Base-by-base conservation (phyloP, 2,888 invertebrate species). In the Nudaria mundana region DNA sequence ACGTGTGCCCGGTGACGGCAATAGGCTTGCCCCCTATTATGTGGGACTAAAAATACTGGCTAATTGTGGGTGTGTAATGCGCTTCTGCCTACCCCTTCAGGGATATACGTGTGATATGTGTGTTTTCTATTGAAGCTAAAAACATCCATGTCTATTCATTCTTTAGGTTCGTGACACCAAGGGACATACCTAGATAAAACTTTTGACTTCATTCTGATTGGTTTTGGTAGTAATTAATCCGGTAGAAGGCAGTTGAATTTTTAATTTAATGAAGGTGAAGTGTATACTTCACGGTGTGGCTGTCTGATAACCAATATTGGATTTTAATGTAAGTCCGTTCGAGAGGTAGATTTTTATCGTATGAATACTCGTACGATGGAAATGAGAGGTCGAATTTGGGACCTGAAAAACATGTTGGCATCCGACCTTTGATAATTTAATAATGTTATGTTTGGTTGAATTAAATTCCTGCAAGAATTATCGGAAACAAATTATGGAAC, bases 291-390 rank as follows among this genome's bases (percentile, higher is more conserved):
- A 39, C 26, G 40, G 26, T 32, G 14, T 24, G 31, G 48, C 37
- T 48, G 34, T 47, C 40, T 43, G 37, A 62, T 56, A 55, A 52
- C 57, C 60, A 63, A 71, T 72, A 78, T 77, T 66, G 67, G 66
- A 74, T 77, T 79, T 76, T 75, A 76, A 76, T 76, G 76, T 69
- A 57, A 64, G 65, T 57, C 52, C 63, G 63, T 57, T 56, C 72
- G 71, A 69, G 78, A 76, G 76, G 71, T 71, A 71, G 72, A 78
- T 79, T 76, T 74, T 63, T 73, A 74, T 74, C 71, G 65, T 63
- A 65, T 74, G 74, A 70, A 76, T 68, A 61, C 63, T 46, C 58
- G 42, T 46, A 48, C 56, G 58, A 55, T 62, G 55, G 51, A 71
- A 74, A 75, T 73, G 71, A 63, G 68, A 60, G 54, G 51, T 46